A percentile compares a stretch with the other conserved stretches of the same genome.
Conservation (phyloP, 1,140 invertebrate species). For the Chymomyza costata region DNA sequence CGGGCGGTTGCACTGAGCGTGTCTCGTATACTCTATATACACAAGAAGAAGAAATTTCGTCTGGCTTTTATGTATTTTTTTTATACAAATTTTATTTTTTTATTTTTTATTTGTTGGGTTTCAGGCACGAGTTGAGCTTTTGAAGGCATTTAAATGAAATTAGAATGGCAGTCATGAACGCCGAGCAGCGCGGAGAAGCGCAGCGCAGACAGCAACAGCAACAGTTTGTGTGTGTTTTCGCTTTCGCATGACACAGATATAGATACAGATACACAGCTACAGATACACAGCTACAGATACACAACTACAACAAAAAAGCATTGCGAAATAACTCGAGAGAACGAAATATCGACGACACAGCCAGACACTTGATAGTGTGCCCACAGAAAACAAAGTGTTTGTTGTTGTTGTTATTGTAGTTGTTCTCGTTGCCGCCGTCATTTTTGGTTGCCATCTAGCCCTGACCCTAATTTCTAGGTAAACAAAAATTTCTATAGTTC, state of each 20-base stretch:
- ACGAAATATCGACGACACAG: too few species aligned
- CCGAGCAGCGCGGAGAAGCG: too few species aligned
- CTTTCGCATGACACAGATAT: slow-evolving; percentile 64
- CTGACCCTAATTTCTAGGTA: slow-evolving; percentile 67
- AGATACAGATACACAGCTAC: slow-evolving; percentile 4
- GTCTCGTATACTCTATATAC: slow-evolving; percentile 31
- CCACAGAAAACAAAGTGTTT: slow-evolving; percentile 21
- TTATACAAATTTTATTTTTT: too few species aligned
- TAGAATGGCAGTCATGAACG: slow-evolving; percentile 64
- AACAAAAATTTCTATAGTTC: slow-evolving; percentile 37
- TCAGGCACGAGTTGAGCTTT: slow-evolving; percentile 14
- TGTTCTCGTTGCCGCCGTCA: neutral
- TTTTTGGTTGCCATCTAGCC: slow-evolving; percentile 36
- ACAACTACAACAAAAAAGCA: slow-evolving; percentile 26
- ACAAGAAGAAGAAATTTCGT: slow-evolving; percentile 51
- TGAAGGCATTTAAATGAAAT: slow-evolving; percentile 52
- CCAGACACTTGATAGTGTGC: slow-evolving; percentile 17
- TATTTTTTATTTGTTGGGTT: too few species aligned
- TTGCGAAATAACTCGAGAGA: neutral
- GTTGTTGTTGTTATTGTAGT: slow-evolving; percentile 4
- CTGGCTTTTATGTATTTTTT: slow-evolving; percentile 36
- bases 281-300: slow-evolving; percentile 1
- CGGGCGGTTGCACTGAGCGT: slow-evolving; percentile 49
- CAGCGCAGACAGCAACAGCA: neutral
- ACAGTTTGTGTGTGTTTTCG: slow-evolving; percentile 36